Conservation (phyloP, 2,113 vertebrate species). For the Dipodomys stephensi region DNA sequence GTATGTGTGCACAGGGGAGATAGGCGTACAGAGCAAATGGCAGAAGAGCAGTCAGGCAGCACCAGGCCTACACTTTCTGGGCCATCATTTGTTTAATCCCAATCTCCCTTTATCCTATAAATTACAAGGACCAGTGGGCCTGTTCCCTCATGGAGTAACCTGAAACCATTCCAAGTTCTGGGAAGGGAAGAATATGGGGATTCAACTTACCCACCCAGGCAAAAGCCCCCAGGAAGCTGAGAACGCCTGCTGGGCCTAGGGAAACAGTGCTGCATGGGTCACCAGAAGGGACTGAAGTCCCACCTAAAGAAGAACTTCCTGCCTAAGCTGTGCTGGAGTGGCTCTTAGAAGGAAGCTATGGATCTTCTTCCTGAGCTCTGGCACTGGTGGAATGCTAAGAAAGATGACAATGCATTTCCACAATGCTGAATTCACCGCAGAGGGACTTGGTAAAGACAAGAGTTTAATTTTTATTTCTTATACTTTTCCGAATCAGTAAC, state of each 20-base stretch:
- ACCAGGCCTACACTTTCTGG: not conserved
- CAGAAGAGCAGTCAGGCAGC: not conserved
- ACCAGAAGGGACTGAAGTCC: not conserved
- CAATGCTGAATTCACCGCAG: not conserved
- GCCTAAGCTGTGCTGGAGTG: not conserved
- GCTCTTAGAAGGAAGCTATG: not conserved
- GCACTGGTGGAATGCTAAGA: not conserved
- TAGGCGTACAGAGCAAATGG: not conserved
- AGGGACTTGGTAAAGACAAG: not conserved
- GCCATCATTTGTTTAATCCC: not conserved
- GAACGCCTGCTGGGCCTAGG: not conserved
- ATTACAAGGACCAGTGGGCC: not conserved
- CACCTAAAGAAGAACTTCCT: constrained; percentile 43
- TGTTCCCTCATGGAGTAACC: not conserved
- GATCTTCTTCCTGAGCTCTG: not conserved
- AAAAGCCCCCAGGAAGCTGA: not conserved
- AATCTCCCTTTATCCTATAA: not conserved
- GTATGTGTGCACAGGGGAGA: no score
- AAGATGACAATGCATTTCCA: not conserved
- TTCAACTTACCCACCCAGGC: not conserved
- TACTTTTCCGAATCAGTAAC: not conserved
- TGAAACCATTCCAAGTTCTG: constrained; percentile 1
- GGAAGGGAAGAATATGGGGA: not conserved
- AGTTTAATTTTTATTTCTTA: not conserved
- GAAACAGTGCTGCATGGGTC: not conserved